Evolutionary conservation across 1,140 invertebrate species (phyloP).

Genomic region (Drosophila punjabiensis): DNA sequence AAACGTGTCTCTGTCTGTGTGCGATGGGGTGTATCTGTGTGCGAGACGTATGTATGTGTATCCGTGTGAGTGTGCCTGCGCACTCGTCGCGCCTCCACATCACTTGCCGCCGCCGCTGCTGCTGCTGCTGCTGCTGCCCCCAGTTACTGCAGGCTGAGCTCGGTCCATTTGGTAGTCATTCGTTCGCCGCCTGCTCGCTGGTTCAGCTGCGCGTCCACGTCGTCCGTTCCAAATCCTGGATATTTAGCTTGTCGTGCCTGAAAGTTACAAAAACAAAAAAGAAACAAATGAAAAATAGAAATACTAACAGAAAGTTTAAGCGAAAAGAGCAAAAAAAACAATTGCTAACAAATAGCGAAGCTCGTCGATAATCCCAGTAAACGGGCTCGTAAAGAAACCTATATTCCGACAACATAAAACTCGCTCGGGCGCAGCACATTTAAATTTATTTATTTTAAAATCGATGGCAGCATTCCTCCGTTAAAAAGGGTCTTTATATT

Average conservation of each 20-base stretch:
- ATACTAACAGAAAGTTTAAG: slow-evolving; percentile 8
- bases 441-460: slow-evolving; percentile 44
- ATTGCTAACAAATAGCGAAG: slow-evolving; percentile 12
- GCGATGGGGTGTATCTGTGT: slow-evolving; percentile 24
- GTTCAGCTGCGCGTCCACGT: slow-evolving; percentile 79
- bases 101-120: slow-evolving; percentile 53
- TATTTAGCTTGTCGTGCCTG: slow-evolving; percentile 36
- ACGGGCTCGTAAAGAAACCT: slow-evolving; percentile 42
- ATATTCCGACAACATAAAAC: slow-evolving; percentile 59
- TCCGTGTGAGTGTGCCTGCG: slow-evolving; percentile 65
- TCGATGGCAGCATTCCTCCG: slow-evolving; percentile 44
- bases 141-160: slow-evolving; percentile 60
- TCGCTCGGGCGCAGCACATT: slow-evolving; percentile 50
- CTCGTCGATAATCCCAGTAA: slow-evolving; percentile 29
- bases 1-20: slow-evolving; percentile 16
- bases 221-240: slow-evolving; percentile 40
- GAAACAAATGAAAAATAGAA: slow-evolving; percentile 9
- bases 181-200: slow-evolving; percentile 79
- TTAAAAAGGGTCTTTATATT: slow-evolving; percentile 28
- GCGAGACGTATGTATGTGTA: slow-evolving; percentile 8
- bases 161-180: slow-evolving; percentile 82
- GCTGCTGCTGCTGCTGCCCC: slow-evolving; percentile 68
- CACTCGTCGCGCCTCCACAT: slow-evolving; percentile 79
- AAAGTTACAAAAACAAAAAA: slow-evolving; percentile 16
- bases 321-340: slow-evolving; percentile 23